phyloP scores from a whole-genome alignment of 2,797 vertebrate species.

The Enteromius fasciolatus region DNA sequence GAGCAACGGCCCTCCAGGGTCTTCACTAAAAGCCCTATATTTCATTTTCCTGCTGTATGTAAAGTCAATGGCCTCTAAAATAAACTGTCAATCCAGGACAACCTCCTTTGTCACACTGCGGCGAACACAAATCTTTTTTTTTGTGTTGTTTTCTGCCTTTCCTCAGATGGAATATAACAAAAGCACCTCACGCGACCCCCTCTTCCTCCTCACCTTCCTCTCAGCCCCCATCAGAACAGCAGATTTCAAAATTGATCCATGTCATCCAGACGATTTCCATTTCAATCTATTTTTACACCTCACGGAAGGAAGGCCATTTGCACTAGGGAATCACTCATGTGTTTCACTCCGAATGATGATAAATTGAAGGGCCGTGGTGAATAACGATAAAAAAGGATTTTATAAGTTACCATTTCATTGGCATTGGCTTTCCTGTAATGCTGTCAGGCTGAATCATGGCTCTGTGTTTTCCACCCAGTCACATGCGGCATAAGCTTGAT shows the following conservation, averaged over 20 bases:
- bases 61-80: slow-evolving; percentile 84
- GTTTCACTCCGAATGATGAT: slow-evolving; percentile 52
- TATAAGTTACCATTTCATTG: slow-evolving; percentile 70
- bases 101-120: slow-evolving; percentile 63
- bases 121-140: slow-evolving; percentile 63
- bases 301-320: slow-evolving; percentile 56
- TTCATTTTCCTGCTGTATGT: slow-evolving; percentile 76
- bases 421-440: slow-evolving; percentile 69
- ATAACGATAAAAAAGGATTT: slow-evolving; percentile 66
- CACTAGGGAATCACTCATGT: slow-evolving; percentile 58
- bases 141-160: slow-evolving; percentile 27
- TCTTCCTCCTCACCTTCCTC: slow-evolving; percentile 41
- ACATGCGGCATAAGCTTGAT: slow-evolving; percentile 76
- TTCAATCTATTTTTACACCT: slow-evolving; percentile 71
- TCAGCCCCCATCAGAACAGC: slow-evolving; percentile 62
- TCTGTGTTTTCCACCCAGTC: slow-evolving; percentile 66
- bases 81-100: slow-evolving; percentile 79
- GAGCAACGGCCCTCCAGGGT: slow-evolving; percentile 57
- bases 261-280: slow-evolving; percentile 76
- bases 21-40: slow-evolving; percentile 62
- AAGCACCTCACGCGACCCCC: slow-evolving; percentile 49
- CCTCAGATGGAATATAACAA: slow-evolving; percentile 63
- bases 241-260: slow-evolving; percentile 77
- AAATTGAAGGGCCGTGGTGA: slow-evolving; percentile 65
- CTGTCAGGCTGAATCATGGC: slow-evolving; percentile 71